Evolutionary conservation across 2,888 invertebrate genomes (phyloP), one percentile per base, ranked within the genome.

Genomic region (Eupithecia centaureata): DNA sequence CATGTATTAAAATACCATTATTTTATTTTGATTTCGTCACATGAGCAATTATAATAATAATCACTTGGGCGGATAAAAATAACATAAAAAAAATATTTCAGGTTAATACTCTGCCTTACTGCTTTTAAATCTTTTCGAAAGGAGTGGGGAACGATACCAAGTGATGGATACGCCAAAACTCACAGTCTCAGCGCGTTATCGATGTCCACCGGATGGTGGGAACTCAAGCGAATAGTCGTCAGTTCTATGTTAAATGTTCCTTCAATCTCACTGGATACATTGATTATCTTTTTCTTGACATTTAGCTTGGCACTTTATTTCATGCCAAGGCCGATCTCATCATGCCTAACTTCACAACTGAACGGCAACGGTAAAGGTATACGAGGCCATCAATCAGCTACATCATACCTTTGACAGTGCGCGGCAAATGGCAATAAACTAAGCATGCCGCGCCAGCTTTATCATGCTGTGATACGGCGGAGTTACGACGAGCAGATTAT

Each of bases 401-500:
- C 47, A 33, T 57, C 57, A 52, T 61, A 52, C 32, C 22, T 60
- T 63, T 59, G 60, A 65, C 63, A 67, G 54, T 57, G 38, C 28
- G 25, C 30, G 33, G 57, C 57, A 42, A 18, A 5, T 18, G 22
- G 65, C 54, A 58, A 68, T 64, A 64, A 60, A 63, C 61, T 58
- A 52, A 58, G 35, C 67, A 60, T 67, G 57, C 74, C 76, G 62
- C 35, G 64, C 69, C 62, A 67, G 68, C 58, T 63, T 42, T 61
- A 33, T 68, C 67, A 63, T 66, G 68, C 54, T 56, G 85, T 86
- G 83, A 63, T 57, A 83, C 76, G 80, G 80, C 84, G 84, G 84
- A 83, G 88, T 87, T 82, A 87, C 89, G 89, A 89, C 84, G 82
- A 84, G 89, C 87, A 76, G 80, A 74, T 67, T 32, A 32, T 22